Evolutionary conservation across 2,797 vertebrate genomes (phyloP).

Genomic region (Cossypha niveicapilla): DNA sequence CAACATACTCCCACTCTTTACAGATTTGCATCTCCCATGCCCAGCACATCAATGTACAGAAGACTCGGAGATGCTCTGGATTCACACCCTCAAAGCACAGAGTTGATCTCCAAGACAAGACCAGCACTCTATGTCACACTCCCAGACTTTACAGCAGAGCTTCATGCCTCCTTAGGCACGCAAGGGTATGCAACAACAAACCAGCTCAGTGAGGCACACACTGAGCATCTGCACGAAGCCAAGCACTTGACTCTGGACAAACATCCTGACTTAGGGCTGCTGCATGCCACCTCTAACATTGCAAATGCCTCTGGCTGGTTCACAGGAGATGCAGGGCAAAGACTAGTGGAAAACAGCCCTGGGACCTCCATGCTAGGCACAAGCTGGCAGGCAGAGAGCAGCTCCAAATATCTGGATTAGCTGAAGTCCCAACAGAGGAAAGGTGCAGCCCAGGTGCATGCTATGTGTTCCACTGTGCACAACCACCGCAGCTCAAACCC

Average conservation of each 20-base stretch:
- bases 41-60: not conserved
- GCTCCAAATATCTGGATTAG: not conserved
- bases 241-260: not conserved
- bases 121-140: not conserved
- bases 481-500: not conserved
- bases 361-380: not conserved
- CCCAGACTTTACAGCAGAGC: not conserved
- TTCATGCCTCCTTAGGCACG: not conserved
- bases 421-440: not conserved
- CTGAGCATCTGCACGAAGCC: not conserved
- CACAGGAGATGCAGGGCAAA: not conserved
- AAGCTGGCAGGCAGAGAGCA: not conserved
- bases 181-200: not conserved
- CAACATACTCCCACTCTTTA: not conserved
- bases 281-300: not conserved
- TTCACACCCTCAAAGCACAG: not conserved
- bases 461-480: accelerated
- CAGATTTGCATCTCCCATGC: not conserved
- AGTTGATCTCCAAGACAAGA: not conserved
- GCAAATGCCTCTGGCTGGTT: not conserved
- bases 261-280: accelerated
- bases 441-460: not conserved
- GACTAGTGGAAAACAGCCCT: not conserved
- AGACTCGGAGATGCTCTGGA: not conserved
- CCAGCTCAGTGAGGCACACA: not conserved